Percentiles rank a stretch among this genome's conserved stretches.
phyloP scores from a whole-genome alignment of 2,888 invertebrate genomes.

The Pandemis cinnamomeana region DNA sequence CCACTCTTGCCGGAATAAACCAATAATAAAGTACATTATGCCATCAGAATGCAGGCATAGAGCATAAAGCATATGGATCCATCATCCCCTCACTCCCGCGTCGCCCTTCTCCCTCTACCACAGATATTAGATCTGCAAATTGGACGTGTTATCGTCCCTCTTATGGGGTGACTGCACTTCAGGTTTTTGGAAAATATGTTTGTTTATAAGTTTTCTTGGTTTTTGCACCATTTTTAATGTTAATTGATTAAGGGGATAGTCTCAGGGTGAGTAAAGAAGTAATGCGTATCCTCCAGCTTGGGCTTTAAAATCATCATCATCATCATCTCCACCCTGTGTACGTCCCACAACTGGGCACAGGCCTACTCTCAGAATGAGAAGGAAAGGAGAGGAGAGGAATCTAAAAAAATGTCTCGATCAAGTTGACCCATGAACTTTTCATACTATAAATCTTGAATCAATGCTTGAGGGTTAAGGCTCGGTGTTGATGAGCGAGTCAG shows the following conservation, averaged over 20 bases:
- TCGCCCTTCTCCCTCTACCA: constrained; percentile 63
- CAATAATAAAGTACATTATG: constrained; percentile 40
- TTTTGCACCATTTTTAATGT: not conserved
- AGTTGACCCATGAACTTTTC: too few species aligned
- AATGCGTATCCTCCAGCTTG: too few species aligned
- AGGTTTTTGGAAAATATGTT: constrained; percentile 5
- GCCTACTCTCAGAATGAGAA: too few species aligned
- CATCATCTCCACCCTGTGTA: too few species aligned
- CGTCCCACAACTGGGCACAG: too few species aligned
- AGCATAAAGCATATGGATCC: constrained; percentile 68
- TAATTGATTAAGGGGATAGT: not conserved
- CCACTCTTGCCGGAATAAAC: constrained; percentile 30
- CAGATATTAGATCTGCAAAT: constrained; percentile 80
- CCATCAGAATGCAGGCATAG: constrained; percentile 54
- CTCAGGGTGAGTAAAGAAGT: not conserved
- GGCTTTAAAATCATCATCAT: too few species aligned
- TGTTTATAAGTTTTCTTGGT: not conserved
- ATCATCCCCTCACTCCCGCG: constrained; percentile 47
- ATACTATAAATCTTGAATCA: too few species aligned
- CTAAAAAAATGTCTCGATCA: too few species aligned
- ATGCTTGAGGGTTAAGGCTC: too few species aligned
- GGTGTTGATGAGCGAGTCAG: too few species aligned
- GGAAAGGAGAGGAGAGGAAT: too few species aligned
- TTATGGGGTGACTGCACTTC: constrained; percentile 52
- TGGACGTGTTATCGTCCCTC: constrained; percentile 70